phyloP scores from a whole-genome alignment of 2,888 invertebrate species.

The Abscondita cerata region DNA sequence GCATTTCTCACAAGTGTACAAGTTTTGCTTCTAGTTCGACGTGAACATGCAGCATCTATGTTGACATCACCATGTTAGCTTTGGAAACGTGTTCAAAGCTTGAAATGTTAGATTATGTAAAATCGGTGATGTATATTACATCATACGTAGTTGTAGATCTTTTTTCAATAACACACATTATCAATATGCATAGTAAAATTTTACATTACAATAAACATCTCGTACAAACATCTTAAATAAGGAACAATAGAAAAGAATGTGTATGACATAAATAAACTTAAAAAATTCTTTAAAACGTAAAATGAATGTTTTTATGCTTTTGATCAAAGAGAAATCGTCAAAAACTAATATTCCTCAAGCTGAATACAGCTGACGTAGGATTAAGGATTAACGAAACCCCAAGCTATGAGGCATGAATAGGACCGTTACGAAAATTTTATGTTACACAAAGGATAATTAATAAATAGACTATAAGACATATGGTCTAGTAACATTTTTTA shows the following conservation, averaged over 20 bases:
- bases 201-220: no score
- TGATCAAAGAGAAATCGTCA: constrained; percentile 10
- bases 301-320: constrained; percentile 5
- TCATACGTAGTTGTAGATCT: no score
- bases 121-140: constrained; percentile 6
- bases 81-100: constrained; percentile 21
- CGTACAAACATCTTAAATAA: no score
- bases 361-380: constrained; percentile 1
- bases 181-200: no score
- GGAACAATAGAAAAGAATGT: no score
- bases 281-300: neutral
- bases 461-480: constrained; percentile 6
- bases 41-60: constrained; percentile 24
- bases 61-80: constrained; percentile 23
- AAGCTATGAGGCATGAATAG: constrained; percentile 10
- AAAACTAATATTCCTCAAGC: constrained; percentile 10
- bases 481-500: neutral
- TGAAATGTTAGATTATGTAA: constrained; percentile 27
- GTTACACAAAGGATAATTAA: constrained; percentile 7
- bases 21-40: constrained; percentile 13
- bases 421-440: constrained; percentile 4
- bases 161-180: no score
- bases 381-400: constrained; percentile 12
- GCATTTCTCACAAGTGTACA: constrained; percentile 10
- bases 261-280: no score